Evolutionary conservation across 1,140 invertebrate species (phyloP).

Genomic region (Tetragnatha versicolor): DNA sequence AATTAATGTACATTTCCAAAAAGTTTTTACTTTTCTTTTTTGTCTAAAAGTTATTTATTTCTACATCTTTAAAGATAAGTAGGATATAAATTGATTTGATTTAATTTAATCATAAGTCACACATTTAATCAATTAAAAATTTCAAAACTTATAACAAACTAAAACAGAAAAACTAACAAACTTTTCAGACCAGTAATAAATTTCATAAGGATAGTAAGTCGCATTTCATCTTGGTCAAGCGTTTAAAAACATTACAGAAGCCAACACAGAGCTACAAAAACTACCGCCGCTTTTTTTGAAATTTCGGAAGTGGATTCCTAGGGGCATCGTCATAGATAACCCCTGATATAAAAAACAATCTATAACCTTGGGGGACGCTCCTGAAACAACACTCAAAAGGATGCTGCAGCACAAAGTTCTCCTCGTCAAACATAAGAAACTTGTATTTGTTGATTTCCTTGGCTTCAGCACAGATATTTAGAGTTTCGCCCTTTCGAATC

Average conservation of each 20-base stretch:
- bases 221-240: too few species aligned
- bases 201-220: too few species aligned
- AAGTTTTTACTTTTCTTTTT: too few species aligned
- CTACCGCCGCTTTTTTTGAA: not conserved
- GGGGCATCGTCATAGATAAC: conserved; percentile 1
- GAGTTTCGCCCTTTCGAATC: not conserved
- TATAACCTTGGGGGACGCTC: conserved; percentile 3
- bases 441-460: conserved; percentile 23
- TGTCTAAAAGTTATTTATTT: too few species aligned
- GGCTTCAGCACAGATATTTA: not conserved
- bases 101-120: too few species aligned
- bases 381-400: conserved; percentile 4
- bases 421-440: conserved; percentile 11
- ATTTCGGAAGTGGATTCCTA: not conserved
- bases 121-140: too few species aligned
- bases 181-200: too few species aligned
- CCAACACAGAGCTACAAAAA: not conserved
- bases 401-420: not conserved
- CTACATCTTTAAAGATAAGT: too few species aligned
- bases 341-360: conserved; percentile 16
- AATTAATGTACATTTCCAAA: too few species aligned
- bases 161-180: too few species aligned
- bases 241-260: not conserved
- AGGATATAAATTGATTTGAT: too few species aligned
- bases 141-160: too few species aligned